phyloP scores from a whole-genome alignment of 2,113 vertebrate genomes.

The Podilymbus podiceps region DNA sequence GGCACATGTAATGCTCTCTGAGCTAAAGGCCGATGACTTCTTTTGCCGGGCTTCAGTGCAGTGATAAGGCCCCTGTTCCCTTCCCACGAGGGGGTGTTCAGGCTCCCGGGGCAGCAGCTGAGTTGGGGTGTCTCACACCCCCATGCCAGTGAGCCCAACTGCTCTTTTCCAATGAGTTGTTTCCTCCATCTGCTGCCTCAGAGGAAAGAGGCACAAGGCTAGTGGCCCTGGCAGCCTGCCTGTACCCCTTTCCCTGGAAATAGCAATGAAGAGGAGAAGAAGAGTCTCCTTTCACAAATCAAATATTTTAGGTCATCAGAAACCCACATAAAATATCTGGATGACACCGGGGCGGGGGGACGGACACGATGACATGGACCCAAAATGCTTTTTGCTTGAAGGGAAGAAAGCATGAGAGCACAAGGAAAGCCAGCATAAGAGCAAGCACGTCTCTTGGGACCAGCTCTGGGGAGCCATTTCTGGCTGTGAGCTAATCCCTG shows the following conservation, averaged over 20 bases:
- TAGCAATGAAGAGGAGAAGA: not conserved
- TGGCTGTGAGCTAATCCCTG: not conserved
- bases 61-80: not conserved
- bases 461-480: not conserved
- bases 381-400: not conserved
- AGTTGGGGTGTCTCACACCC: not conserved
- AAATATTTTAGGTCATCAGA: not conserved
- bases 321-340: not conserved
- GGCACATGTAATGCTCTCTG: not conserved
- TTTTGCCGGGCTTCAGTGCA: not conserved
- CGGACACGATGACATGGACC: no score
- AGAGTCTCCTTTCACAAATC: not conserved
- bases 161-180: not conserved
- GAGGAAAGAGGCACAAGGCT: not conserved
- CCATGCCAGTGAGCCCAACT: not conserved
- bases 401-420: not conserved
- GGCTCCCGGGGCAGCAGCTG: fast-evolving
- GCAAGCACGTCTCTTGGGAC: not conserved
- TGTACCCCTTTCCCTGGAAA: not conserved
- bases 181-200: not conserved
- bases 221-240: fast-evolving
- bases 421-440: not conserved
- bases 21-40: not conserved
- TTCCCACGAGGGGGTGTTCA: fast-evolving
- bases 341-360: not conserved